Evolutionary conservation across 1,140 invertebrate genomes (phyloP).

Genomic region (Heliothis subflexa): DNA sequence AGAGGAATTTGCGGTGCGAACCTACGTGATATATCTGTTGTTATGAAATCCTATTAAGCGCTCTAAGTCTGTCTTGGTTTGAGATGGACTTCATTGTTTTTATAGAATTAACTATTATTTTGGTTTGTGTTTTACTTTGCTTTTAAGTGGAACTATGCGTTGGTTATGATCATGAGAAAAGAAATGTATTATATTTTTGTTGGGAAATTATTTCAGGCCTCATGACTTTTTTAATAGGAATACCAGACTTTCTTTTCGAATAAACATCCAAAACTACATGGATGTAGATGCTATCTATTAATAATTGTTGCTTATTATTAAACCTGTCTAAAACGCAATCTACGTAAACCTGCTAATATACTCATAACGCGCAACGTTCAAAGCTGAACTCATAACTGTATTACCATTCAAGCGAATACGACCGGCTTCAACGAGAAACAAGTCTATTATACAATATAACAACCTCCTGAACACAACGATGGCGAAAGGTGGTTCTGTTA

Average conservation of each 20-base stretch:
- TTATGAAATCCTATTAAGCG: conserved; percentile 26
- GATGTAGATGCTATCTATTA: no score
- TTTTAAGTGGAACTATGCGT: background rate
- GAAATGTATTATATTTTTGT: no score
- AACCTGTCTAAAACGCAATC: no score
- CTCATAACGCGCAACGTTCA: background rate
- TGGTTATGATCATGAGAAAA: no score
- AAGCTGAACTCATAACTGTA: conserved; percentile 8
- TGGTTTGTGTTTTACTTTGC: background rate
- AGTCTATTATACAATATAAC: conserved; percentile 32
- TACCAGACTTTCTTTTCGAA: no score
- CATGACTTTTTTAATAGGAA: no score
- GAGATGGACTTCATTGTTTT: background rate
- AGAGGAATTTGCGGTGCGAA: conserved; percentile 27
- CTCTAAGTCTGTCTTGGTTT: background rate
- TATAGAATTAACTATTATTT: background rate
- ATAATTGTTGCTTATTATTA: no score
- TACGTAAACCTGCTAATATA: no score
- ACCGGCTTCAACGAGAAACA: conserved; percentile 22
- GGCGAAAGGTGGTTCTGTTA: conserved; percentile 35
- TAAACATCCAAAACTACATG: no score
- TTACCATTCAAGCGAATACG: conserved; percentile 20
- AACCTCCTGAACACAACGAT: conserved; percentile 27
- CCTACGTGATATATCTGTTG: conserved; percentile 3
- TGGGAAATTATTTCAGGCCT: no score